Percentiles rank a stretch among this genome's conserved stretches.
Evolutionary conservation across 1,140 invertebrate genomes (phyloP).

Genomic region (Amyelois transitella): DNA sequence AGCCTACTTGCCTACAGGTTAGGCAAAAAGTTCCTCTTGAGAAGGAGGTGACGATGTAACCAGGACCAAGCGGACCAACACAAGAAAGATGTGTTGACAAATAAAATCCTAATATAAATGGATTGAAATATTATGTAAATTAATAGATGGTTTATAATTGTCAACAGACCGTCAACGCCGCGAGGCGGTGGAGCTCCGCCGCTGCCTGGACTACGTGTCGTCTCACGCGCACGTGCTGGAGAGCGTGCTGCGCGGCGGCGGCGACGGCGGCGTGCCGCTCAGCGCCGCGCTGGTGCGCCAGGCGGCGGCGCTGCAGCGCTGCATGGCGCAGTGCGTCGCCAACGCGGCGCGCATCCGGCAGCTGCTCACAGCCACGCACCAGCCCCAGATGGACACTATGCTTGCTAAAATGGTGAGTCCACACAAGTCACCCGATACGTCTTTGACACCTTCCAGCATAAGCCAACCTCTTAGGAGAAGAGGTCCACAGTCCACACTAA

Average conservation of each 20-base stretch:
- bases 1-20: too few relatives aligned
- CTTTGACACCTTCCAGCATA: too few relatives aligned
- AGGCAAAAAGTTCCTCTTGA: too few relatives aligned
- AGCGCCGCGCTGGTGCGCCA: conserved; percentile 47
- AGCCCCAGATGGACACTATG: conserved; percentile 62
- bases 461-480: too few relatives aligned
- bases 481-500: too few relatives aligned
- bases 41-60: too few relatives aligned
- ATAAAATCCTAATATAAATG: too few relatives aligned
- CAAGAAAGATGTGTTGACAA: too few relatives aligned
- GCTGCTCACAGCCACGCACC: conserved; percentile 51
- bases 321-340: conserved; percentile 62
- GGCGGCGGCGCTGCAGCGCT: conserved; percentile 58
- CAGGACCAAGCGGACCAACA: too few relatives aligned
- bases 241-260: conserved; percentile 44
- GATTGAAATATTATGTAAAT: too few relatives aligned
- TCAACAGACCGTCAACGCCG: conserved; percentile 52
- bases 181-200: conserved; percentile 51
- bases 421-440: background rate
- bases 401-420: conserved; percentile 61
- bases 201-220: conserved; percentile 62
- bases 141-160: background rate
- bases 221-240: conserved; percentile 58
- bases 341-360: conserved; percentile 57
- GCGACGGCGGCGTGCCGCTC: conserved; percentile 35